These are phyloP conservation scores for Drosophila jambulina DNA, from an alignment of 1,140 invertebrate species.

Conservation along the genomic window DNA sequence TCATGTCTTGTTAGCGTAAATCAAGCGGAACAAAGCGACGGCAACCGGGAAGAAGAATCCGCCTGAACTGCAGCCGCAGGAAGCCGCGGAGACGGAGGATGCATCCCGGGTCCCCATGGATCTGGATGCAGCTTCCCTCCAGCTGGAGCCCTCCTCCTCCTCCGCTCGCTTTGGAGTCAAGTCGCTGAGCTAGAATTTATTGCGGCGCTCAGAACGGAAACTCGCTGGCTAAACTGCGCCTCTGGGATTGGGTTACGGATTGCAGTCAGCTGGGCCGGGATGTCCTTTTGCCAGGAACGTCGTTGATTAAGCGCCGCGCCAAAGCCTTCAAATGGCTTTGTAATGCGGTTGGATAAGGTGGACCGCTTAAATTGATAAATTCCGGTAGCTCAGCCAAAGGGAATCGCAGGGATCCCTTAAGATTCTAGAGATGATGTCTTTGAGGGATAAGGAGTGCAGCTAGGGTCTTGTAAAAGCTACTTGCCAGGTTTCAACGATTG, in stretches of 20 bases:
- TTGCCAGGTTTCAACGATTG: neutral
- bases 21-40: constrained; percentile 81
- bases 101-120: constrained; percentile 40
- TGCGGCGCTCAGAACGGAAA: constrained; percentile 72
- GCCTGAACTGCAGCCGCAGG: constrained; percentile 9
- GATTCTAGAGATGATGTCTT: neutral
- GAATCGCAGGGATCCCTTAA: constrained; percentile 13
- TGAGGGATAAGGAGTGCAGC: neutral
- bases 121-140: constrained; percentile 9
- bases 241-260: constrained; percentile 62
- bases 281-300: constrained; percentile 44
- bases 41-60: constrained; percentile 47
- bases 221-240: constrained; percentile 74
- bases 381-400: constrained; percentile 12
- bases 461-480: neutral
- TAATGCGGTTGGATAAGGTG: constrained; percentile 45
- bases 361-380: constrained; percentile 50
- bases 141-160: neutral
- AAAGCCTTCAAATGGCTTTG: constrained; percentile 52
- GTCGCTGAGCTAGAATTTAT: constrained; percentile 72
- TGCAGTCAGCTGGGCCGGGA: constrained; percentile 42
- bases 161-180: constrained; percentile 46
- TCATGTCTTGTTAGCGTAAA: constrained; percentile 83
- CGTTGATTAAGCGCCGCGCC: constrained; percentile 49
- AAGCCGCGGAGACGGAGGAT: constrained; percentile 16